Evolutionary conservation across 2,797 vertebrate genomes (phyloP).

Genomic region (Buphagus erythrorhynchus): DNA sequence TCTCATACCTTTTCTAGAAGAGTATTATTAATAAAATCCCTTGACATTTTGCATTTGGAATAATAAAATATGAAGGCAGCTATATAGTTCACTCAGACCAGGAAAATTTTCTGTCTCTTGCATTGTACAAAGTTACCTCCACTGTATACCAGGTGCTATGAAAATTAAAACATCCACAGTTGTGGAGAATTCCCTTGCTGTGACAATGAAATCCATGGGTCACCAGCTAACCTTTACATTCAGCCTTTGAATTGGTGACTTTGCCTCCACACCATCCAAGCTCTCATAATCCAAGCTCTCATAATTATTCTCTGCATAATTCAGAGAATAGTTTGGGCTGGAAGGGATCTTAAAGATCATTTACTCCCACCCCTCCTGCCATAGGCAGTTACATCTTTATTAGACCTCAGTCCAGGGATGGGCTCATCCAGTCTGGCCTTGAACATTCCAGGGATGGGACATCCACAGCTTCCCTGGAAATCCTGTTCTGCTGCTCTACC

Average conservation of each 20-base stretch:
- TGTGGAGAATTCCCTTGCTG: neutral
- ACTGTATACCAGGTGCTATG: neutral
- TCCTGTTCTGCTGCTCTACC: neutral
- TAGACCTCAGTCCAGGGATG: no score
- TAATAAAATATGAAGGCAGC: neutral
- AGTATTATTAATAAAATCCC: neutral
- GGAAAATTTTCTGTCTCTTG: neutral
- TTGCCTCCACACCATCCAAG: neutral
- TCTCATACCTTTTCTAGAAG: neutral
- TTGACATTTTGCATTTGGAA: neutral
- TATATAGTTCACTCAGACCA: neutral
- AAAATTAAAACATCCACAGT: neutral
- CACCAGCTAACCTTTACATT: neutral
- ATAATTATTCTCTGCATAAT: no score
- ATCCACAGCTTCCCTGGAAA: neutral
- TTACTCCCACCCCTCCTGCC: fast-evolving
- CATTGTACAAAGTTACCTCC: neutral
- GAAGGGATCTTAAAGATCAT: neutral
- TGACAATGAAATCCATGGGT: neutral
- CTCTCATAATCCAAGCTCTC: neutral
- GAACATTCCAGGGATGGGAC: neutral
- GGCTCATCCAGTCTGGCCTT: neutral
- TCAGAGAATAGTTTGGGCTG: neutral
- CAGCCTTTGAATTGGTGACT: neutral
- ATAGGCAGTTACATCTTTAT: neutral